Evolutionary conservation across 2,113 vertebrate genomes (phyloP), one percentile per base, ranked within the genome.

Genomic region (Paramisgurnus dabryanus): DNA sequence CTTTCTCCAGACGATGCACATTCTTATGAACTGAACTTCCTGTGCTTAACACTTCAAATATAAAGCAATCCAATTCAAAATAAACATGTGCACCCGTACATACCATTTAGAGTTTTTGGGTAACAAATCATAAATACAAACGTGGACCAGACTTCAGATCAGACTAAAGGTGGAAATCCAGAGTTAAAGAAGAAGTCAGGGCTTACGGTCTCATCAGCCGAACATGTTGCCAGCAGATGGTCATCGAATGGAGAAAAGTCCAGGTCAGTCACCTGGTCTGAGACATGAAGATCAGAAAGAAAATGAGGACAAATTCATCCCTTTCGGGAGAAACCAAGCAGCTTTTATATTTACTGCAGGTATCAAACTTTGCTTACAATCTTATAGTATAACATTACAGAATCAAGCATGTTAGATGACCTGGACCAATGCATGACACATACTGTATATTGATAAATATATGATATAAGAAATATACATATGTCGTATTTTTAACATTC

Each of bases 181-280:
- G 53, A 66, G 7, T 12, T 0, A 22, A 22, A 22, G 39, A 41
- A 9, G 0, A 12, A 12, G 13, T 68, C n/a, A 1, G 34, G 15
- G 87, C 94, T 94, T 89, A 99, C 98, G 74, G 2, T 95, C 87
- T 92, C 91, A 71, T 99, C 97, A 0, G 85, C 90, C 0, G 98
- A 98, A 85, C 95, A 94, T 0, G 98, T 98, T 15, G 93, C 96
- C 91, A 99, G 87, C 47, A 98, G 90, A 78, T 88, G 83, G 72
- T 97, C 95, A 79, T 99, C 95, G 1, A 98, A 99, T 3, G 96
- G 96, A 0, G 96, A 99, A 83, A 99, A 98, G 89, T 96, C 96
- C 88, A 99, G 92, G 84, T 99, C 97, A 0, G 94, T 96, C 86
- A 99, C 89, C 79, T 93, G 86, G 88, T 96, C 98, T 99, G 89